Evolutionary conservation across 2,797 vertebrate genomes (phyloP), one percentile per base, ranked within the genome.

Genomic region (Pyrocephalus nanus): DNA sequence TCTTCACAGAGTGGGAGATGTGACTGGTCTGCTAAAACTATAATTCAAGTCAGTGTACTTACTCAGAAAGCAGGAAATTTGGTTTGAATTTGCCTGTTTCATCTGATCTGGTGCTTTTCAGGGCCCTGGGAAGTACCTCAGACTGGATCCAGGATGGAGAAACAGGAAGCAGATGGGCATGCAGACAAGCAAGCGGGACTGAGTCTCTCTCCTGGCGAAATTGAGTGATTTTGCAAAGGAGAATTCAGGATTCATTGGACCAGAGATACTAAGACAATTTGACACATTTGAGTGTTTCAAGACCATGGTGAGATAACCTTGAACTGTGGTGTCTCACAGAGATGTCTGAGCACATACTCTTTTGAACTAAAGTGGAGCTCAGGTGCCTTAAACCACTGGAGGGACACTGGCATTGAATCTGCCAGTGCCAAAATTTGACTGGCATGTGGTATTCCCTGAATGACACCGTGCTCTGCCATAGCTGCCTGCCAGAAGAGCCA

Each of bases 111-210:
- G 21, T 78, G 51, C 16, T 90, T 95, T 87, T 18, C 48, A 85
- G 38, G 4, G 9, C 27, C 29, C 29, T 0, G 0, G 47, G 43
- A 94, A 61, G 27, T 16, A 18, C 19, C 57, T 1, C 11, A 29
- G 26, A 34, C n/a, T 85, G 82, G 8, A 83, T 93, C n/a, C 43
- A 86, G 73, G 54, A 34, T 81, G 34, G 66, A 40, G 47, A 77
- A 87, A 70, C 4, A 53, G 14, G 43, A 60, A 67, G 45, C 57
- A 80, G 53, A 58, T 57, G 57, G 60, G 29, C 15, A 12, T 7
- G 19, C 53, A 84, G 55, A n/a, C 58, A 88, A 30, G 76, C n/a
- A 26, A 54, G 25, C 18, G 53, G n/a, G 20, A 15, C 26, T 42
- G 2, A 2, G 9, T 42, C 21, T 76, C 26, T 85, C 30, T 92